Conservation (phyloP, 1,140 invertebrate species). For the Dysdera silvatica region DNA sequence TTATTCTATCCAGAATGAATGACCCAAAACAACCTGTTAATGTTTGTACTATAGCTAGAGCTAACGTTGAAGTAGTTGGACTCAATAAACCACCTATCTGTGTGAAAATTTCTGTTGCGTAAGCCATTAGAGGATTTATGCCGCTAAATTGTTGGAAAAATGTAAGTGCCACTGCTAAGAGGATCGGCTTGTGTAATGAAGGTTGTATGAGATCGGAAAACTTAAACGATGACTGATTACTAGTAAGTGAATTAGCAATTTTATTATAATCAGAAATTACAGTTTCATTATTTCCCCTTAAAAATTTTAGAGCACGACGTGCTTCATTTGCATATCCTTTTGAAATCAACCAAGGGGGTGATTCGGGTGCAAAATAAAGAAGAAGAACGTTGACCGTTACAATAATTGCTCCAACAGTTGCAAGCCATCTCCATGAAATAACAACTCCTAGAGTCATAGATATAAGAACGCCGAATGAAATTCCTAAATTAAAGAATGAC, state of each 20-base stretch:
- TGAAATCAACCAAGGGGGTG: constrained; percentile 67
- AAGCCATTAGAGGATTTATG: constrained; percentile 88
- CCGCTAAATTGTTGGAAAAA: constrained; percentile 88
- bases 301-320: not conserved
- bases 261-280: not conserved
- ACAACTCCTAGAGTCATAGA: constrained; percentile 67
- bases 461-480: constrained; percentile 64
- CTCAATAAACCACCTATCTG: constrained; percentile 56
- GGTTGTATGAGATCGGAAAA: constrained; percentile 12
- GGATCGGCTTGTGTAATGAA: constrained; percentile 18
- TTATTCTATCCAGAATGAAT: constrained; percentile 67
- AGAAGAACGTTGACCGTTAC: constrained; percentile 53
- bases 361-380: constrained; percentile 62
- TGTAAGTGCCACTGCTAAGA: constrained; percentile 78
- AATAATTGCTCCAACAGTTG: constrained; percentile 55
- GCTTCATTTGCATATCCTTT: constrained; percentile 69
- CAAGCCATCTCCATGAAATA: constrained; percentile 57
- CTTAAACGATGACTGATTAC: not conserved
- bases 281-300: constrained; percentile 9
- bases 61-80: constrained; percentile 58
- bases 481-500: constrained; percentile 69
- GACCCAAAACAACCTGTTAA: constrained; percentile 76
- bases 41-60: constrained; percentile 82
- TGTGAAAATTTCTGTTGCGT: constrained; percentile 73
- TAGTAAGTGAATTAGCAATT: not conserved